Evolutionary conservation across 2,888 invertebrate species (phyloP).

Genomic region (Cyclophora punctaria): DNA sequence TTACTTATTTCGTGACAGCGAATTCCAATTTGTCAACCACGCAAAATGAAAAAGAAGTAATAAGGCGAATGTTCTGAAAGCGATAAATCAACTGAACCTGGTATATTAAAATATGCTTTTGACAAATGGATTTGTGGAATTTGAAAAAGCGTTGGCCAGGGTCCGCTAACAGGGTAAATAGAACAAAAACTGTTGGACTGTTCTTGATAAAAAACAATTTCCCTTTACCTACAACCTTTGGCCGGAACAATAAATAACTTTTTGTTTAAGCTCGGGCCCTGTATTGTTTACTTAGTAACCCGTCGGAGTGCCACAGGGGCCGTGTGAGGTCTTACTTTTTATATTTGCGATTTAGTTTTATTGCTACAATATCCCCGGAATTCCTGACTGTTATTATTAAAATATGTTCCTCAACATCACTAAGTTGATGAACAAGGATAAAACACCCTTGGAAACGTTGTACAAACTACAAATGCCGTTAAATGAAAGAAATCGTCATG

Average conservation of each 20-base stretch:
- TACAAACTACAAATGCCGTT: too few species aligned
- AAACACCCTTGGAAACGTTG: too few species aligned
- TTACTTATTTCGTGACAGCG: too few species aligned
- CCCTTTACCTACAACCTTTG: conserved; percentile 31
- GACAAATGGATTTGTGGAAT: not conserved
- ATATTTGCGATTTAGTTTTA: conserved; percentile 22
- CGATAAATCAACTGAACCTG: too few species aligned
- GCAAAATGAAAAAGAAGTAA: too few species aligned
- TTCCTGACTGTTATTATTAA: too few species aligned
- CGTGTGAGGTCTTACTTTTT: conserved; percentile 26
- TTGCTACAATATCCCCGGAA: too few species aligned
- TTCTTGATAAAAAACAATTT: conserved; percentile 21
- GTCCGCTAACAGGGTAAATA: not conserved
- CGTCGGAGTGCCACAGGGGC: conserved; percentile 16
- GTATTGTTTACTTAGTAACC: conserved; percentile 39
- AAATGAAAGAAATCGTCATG: too few species aligned
- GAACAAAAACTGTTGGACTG: conserved; percentile 7
- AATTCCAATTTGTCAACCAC: not conserved
- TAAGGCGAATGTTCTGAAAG: too few species aligned
- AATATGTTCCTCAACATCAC: too few species aligned
- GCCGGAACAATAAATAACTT: conserved; percentile 32
- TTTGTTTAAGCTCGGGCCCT: conserved; percentile 24
- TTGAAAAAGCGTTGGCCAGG: not conserved
- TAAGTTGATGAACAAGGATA: too few species aligned
- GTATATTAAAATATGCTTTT: not conserved